Percentiles rank a stretch among this genome's conserved stretches.
Conservation (phyloP, 1,140 invertebrate genomes). For the Drosophila trapezifrons region DNA sequence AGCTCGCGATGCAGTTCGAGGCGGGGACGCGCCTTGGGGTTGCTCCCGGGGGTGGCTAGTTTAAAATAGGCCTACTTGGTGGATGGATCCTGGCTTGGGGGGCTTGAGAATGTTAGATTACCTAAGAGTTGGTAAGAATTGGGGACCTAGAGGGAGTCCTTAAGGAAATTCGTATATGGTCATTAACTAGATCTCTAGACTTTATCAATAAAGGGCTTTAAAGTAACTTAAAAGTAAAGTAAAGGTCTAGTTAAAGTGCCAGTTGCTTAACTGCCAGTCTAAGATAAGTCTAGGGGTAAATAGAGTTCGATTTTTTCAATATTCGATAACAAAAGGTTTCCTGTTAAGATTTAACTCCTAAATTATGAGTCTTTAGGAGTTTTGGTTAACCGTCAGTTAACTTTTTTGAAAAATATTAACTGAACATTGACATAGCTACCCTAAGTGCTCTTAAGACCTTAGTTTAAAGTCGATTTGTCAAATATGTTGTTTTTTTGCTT, state of each 20-base stretch:
- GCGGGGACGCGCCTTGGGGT: conserved; percentile 20
- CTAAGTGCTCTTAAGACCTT: background rate
- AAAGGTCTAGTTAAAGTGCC: background rate
- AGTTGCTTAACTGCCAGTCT: background rate
- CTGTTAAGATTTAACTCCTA: background rate
- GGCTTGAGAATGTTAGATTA: background rate
- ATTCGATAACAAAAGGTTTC: background rate
- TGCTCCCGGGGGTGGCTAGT: conserved; percentile 14
- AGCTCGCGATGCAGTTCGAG: conserved; percentile 60
- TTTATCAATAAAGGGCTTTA: background rate
- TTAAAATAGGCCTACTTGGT: conserved; percentile 6
- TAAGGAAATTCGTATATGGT: background rate
- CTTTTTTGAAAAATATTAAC: background rate
- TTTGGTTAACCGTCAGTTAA: too few relatives aligned
- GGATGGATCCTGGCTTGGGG: conserved; percentile 2
- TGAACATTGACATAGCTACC: background rate
- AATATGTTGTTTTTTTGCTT: too few relatives aligned
- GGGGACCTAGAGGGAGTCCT: background rate
- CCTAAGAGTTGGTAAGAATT: background rate
- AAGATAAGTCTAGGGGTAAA: background rate
- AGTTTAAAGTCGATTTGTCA: too few relatives aligned
- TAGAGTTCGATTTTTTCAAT: background rate
- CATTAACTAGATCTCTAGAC: background rate
- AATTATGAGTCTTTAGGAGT: too few relatives aligned
- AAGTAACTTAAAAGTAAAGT: too few relatives aligned